phyloP scores from a whole-genome alignment of 2,113 vertebrate genomes.

The Gnathonemus longibarbis region DNA sequence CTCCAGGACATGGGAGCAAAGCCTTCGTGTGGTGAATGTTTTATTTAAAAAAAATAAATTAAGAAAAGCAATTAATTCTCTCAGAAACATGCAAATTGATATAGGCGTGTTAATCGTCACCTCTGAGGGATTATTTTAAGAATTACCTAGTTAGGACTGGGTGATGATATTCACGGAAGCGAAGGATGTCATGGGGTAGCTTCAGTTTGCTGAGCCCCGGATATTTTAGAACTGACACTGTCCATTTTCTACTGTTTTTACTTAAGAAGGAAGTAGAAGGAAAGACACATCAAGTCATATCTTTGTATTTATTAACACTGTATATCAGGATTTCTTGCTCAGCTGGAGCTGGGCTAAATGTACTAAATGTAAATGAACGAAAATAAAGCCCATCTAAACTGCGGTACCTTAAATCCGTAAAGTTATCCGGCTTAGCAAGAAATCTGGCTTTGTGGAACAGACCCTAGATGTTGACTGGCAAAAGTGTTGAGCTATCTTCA shows the following conservation, averaged over 20 bases:
- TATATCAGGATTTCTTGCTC: not conserved
- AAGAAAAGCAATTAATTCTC: not conserved
- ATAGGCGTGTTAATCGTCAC: not conserved
- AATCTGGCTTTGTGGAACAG: not conserved
- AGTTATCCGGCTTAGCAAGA: not conserved
- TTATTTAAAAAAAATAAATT: not conserved
- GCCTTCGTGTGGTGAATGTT: not conserved
- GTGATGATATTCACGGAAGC: not conserved
- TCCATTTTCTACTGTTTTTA: not conserved
- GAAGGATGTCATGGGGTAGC: not conserved
- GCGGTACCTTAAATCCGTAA: not conserved
- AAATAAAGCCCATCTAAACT: not conserved
- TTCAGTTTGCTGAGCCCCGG: not conserved
- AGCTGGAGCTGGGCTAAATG: not conserved
- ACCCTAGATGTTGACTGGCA: not conserved
- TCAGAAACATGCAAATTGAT: not conserved
- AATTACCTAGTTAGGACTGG: not conserved
- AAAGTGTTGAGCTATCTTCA: not conserved
- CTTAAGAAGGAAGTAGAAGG: not conserved
- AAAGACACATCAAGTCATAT: not conserved
- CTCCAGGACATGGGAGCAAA: not conserved
- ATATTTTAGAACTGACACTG: not conserved
- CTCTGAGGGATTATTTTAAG: not conserved
- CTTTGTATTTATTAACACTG: not conserved
- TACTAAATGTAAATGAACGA: not conserved